Evolutionary conservation across 1,140 invertebrate species (phyloP).

Genomic region (Saccostrea echinata): DNA sequence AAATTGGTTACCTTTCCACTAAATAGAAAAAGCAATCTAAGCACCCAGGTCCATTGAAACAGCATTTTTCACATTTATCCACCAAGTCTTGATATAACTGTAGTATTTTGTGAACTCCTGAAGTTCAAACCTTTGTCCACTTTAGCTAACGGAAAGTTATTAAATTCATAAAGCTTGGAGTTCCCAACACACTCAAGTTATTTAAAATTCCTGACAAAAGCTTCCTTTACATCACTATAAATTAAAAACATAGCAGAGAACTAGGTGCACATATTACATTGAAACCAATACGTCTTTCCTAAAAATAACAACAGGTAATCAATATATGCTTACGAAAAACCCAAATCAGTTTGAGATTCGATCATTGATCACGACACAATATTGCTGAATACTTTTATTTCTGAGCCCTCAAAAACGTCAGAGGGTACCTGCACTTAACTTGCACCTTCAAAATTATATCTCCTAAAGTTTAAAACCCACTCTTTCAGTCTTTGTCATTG

Average conservation of each 20-base stretch:
- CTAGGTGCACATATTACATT: too few species aligned
- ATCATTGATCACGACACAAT: background rate
- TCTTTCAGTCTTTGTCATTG: background rate
- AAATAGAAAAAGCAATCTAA: too few species aligned
- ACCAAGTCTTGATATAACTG: too few species aligned
- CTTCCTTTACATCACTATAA: too few species aligned
- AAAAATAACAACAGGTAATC: constrained; percentile 29
- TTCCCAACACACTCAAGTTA: too few species aligned
- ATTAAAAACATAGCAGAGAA: too few species aligned
- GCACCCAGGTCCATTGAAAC: too few species aligned
- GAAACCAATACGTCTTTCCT: background rate
- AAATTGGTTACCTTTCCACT: too few species aligned
- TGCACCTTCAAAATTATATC: constrained; percentile 20
- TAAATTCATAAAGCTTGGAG: too few species aligned
- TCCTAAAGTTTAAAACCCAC: background rate
- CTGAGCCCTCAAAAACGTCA: background rate
- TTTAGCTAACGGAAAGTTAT: background rate
- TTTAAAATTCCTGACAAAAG: too few species aligned
- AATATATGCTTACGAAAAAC: background rate
- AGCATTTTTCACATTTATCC: too few species aligned
- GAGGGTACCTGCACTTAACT: background rate
- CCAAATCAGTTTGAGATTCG: background rate
- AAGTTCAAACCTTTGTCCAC: background rate
- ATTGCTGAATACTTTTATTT: background rate
- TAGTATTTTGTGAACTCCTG: too few species aligned